A percentile compares a stretch with the other conserved stretches of the same genome.
Conservation (phyloP, 1,140 invertebrate species). For the Odontomachus brunneus region DNA sequence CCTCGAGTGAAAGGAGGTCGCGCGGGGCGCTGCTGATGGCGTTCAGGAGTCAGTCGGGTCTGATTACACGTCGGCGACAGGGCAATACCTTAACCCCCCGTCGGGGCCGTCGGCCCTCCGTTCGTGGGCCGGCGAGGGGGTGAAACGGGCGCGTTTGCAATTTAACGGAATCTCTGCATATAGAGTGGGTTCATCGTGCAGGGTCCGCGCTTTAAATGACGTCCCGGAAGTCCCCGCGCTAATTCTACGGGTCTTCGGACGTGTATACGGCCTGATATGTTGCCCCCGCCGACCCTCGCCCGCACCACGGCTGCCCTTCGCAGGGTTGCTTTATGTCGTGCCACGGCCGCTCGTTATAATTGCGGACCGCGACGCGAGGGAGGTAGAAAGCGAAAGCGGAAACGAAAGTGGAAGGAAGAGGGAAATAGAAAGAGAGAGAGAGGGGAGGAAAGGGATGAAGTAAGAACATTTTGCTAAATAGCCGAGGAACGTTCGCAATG, state of each 20-base stretch:
- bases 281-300: constrained; percentile 31
- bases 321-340: constrained; percentile 41
- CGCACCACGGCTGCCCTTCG: constrained; percentile 5
- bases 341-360: constrained; percentile 58
- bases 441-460: background rate
- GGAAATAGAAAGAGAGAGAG: too few relatives aligned
- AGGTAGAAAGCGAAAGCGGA: background rate
- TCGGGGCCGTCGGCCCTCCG: constrained; percentile 40
- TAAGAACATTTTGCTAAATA: constrained; percentile 45
- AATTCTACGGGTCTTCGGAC: constrained; percentile 74
- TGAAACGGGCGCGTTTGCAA: constrained; percentile 74
- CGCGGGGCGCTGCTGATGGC: background rate
- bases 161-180: constrained; percentile 79
- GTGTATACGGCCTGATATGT: constrained; percentile 13
- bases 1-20: constrained; percentile 4
- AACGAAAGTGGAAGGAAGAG: too few relatives aligned
- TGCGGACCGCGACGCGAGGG: constrained; percentile 53
- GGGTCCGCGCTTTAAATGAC: constrained; percentile 73
- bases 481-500: constrained; percentile 26
- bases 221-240: constrained; percentile 75
- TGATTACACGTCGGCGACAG: constrained; percentile 66
- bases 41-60: constrained; percentile 50
- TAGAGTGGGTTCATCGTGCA: constrained; percentile 76
- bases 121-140: constrained; percentile 30
- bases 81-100: constrained; percentile 59